phyloP scores from a whole-genome alignment of 2,113 vertebrate genomes.

The Heptranchias perlo region DNA sequence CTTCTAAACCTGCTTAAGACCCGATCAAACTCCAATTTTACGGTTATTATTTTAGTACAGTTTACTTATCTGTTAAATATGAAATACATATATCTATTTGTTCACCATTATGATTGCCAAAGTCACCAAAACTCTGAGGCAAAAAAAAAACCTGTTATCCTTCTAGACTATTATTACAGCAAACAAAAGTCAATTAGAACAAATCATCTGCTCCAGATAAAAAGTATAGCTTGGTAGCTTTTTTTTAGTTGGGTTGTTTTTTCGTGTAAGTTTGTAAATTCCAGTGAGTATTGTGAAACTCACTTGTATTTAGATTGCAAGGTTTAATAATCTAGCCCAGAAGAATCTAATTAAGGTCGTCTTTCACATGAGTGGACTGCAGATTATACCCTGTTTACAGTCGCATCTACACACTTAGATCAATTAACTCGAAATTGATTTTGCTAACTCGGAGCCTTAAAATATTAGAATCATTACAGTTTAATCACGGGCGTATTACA shows the following conservation, averaged over 20 bases:
- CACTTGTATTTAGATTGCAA: constrained; percentile 46
- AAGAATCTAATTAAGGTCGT: constrained; percentile 69
- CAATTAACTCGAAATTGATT: constrained; percentile 76
- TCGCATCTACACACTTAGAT: constrained; percentile 76
- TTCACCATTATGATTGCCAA: neutral
- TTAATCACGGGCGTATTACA: constrained; percentile 26
- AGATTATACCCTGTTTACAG: constrained; percentile 78
- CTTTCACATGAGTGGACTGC: constrained; percentile 70
- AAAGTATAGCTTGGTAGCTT: neutral
- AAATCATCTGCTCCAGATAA: neutral
- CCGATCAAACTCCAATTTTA: neutral
- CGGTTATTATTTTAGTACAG: neutral
- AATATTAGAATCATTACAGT: constrained; percentile 4
- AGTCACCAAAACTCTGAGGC: neutral
- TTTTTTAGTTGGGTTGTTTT: neutral
- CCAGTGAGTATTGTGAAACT: neutral
- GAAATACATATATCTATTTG: neutral
- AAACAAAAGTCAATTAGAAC: constrained; percentile 20
- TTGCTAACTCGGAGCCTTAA: constrained; percentile 43
- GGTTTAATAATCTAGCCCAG: constrained; percentile 45
- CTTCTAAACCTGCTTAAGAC: neutral
- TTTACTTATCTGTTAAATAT: neutral
- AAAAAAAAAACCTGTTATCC: neutral
- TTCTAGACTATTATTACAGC: neutral
- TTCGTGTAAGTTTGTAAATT: neutral